Conservation (phyloP, 2,888 invertebrate genomes). For the Holacanthella duospinosa region DNA sequence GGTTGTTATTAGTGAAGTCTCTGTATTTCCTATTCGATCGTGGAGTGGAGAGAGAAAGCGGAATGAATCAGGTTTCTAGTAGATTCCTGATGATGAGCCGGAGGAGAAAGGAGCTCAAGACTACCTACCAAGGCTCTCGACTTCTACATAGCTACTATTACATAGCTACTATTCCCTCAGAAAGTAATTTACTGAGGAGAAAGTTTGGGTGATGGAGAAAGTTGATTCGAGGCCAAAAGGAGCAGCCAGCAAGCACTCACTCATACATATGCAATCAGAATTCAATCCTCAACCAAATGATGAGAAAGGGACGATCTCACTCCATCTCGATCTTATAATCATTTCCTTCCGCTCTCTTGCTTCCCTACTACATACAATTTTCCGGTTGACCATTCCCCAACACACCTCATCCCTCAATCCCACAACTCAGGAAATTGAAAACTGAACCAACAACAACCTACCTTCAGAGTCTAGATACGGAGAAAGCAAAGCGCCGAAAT, state of each 20-base stretch:
- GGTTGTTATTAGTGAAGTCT: not conserved
- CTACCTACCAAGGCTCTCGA: not conserved
- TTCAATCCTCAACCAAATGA: not conserved
- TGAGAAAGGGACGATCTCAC: not conserved
- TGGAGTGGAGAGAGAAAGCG: not conserved
- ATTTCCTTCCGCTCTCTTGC: not conserved
- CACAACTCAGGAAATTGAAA: no score
- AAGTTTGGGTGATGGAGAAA: not conserved
- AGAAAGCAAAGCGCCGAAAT: no score
- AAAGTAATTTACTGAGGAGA: conserved; percentile 1
- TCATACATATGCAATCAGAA: conserved; percentile 4
- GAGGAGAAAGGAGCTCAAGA: not conserved
- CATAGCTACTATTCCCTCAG: not conserved
- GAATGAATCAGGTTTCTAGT: not conserved
- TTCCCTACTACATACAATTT: not conserved
- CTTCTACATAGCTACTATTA: not conserved
- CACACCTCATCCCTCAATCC: not conserved
- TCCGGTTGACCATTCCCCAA: not conserved
- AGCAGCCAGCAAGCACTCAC: not conserved
- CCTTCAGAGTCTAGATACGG: no score
- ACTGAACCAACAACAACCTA: not conserved
- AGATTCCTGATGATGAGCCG: not conserved
- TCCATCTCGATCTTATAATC: not conserved
- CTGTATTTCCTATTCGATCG: not conserved
- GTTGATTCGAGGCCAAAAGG: not conserved